These are phyloP conservation scores for Torymus texanus DNA, from an alignment of 2,888 invertebrate genomes.

Conservation along the genomic window DNA sequence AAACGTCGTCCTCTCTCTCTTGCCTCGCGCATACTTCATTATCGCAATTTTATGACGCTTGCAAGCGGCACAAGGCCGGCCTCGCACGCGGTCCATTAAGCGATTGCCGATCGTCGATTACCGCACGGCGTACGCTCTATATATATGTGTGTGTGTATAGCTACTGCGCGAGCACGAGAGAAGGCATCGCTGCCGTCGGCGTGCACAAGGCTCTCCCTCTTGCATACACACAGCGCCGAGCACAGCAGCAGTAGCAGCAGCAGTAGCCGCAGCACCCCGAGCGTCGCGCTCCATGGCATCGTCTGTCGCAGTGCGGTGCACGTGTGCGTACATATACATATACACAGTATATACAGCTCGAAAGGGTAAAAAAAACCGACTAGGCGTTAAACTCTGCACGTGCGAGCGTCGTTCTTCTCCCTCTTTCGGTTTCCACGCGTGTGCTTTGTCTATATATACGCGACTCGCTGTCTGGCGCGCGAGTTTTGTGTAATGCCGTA, in stretches of 20 bases:
- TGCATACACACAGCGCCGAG: too few species aligned
- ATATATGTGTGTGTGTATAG: too few species aligned
- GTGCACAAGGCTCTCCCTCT: too few species aligned
- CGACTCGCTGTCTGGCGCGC: not conserved
- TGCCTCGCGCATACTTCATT: slow-evolving; percentile 30
- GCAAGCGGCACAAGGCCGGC: not conserved
- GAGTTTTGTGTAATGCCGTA: not conserved
- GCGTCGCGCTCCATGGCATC: too few species aligned
- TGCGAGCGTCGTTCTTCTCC: not conserved
- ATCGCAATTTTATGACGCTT: slow-evolving; percentile 32
- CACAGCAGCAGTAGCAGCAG: too few species aligned
- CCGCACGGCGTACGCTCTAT: not conserved
- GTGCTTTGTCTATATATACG: too few species aligned
- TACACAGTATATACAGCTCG: too few species aligned
- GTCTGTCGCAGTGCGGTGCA: not conserved
- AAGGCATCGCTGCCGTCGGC: too few species aligned
- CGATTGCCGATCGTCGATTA: slow-evolving; percentile 52
- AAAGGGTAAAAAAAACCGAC: slow-evolving; percentile 1
- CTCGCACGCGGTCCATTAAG: slow-evolving; percentile 43
- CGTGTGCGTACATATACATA: too few species aligned
- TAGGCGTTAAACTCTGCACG: slow-evolving; percentile 14
- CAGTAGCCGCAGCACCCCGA: too few species aligned
- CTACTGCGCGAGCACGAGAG: too few species aligned
- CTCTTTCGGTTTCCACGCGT: too few species aligned
- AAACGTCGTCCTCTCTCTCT: slow-evolving; percentile 12